Base-by-base conservation (phyloP, 2,113 vertebrate species). In the Deroptyus accipitrinus region DNA sequence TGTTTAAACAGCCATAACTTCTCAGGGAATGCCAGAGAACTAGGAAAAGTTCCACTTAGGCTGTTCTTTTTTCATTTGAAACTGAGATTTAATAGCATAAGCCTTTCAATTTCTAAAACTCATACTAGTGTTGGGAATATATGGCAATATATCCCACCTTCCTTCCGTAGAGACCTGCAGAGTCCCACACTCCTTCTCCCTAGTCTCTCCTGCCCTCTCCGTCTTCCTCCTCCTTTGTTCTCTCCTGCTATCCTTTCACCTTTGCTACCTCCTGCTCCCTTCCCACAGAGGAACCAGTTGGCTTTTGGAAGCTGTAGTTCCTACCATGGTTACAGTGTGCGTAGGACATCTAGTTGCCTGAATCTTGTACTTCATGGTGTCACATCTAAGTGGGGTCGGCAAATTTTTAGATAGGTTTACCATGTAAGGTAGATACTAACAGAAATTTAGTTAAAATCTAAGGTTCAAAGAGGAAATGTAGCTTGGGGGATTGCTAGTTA, bases 1-100 rank as follows among this genome's bases (percentile, higher is more conserved):
- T 48, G 3, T 48, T 48, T 2, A 2, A 67, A 27, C 13, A 41
- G 9, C 0, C 0, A 0, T 17, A 46, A 39, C 33, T 78, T 68
- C 73, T 57, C 13, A 13, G 17, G 30, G 2, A 70, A 23, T 6
- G 25, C 1, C 0, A 4, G 28, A 14, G 2, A 83, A 73, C 2
- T 61, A 12, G 4, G 6, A 59, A 62, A 33, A 25, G 33, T 11
- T 78, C 66, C 23, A 46, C 37, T 63, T 46, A 42, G 78, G 39
- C 39, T 64, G n/a, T n/a, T 48, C 4, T 13, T 9, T 8, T 6
- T 78, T 69, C 2, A 28, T 62, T 86, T 70, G 81, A 8, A 77
- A 55, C 33, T 27, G 22, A 92, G 27, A 27, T 51, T 17, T 62
- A 49, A 28, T 59, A 49, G n/a, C 6, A 89, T 3, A 83, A 76